Base-by-base conservation (phyloP, 2,797 vertebrate species). In the Cynodonichthys magdalenae region DNA sequence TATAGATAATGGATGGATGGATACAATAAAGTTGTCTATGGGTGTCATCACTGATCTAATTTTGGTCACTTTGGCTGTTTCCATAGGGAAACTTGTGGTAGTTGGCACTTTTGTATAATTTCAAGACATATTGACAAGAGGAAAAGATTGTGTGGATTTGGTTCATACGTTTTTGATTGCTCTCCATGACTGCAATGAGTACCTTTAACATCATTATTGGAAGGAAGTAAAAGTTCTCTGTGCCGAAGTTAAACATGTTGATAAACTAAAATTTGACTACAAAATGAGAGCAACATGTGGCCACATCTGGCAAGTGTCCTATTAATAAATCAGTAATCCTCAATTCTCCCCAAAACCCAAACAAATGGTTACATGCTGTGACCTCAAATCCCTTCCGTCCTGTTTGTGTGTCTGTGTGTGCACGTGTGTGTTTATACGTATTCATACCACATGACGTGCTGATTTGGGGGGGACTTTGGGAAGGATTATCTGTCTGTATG, bases 401-500 rank as follows among this genome's bases (percentile, higher is more conserved):
- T 19, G 19, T 61, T 46, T 49, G 50, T 66, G 56, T 66, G 46
- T 57, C 41, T 49, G 50, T 66, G 56, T 66, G 46, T 57, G 46
- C 18, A 28, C 18, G 52, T 54, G 63, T 57, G 55, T 53, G 34
- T 34, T 39, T 45, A 27, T 60, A 54, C 50, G 20, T 54, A 71
- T 68, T 56, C 48, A 65, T 28, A 48, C 61, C 55, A 68, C 63
- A 50, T 46, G 3, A 42, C 46, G 60, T 61, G 74, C 39, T 47
- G 68, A 58, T 77, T 72, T 63, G 34, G 50, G 24, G 39, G 45
- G 39, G 54, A 82, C 54, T 85, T 75, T 64, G n/a, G 41, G 50
- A 19, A 73, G 75, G 85, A 89, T 91, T 84, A 90, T 84, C 73
- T 79, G 87, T 90, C 86, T 89, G 82, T 66, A 67, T 78, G 71